Evolutionary conservation across 2,888 invertebrate species (phyloP).

Genomic region (Caenorhabditis becei): DNA sequence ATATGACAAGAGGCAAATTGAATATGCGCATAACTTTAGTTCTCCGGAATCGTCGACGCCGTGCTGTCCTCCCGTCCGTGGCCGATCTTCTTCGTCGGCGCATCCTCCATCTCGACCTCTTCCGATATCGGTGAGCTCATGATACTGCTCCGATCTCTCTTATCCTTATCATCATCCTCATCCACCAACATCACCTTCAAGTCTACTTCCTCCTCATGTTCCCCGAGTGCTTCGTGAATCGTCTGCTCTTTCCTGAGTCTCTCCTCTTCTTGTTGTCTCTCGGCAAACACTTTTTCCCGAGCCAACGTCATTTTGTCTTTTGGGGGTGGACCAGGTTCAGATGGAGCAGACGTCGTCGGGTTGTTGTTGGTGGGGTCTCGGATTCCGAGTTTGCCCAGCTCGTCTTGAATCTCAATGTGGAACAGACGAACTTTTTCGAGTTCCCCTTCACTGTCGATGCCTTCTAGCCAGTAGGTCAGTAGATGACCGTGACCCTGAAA

Average conservation of each 20-base stretch:
- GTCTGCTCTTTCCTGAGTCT: conserved; percentile 23
- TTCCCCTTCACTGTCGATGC: conserved; percentile 45
- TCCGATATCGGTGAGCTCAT: conserved; percentile 7
- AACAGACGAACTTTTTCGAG: not conserved
- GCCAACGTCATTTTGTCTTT: conserved; percentile 31
- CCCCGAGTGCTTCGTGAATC: conserved; percentile 25
- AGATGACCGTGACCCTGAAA: conserved; percentile 75
- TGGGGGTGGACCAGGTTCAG: too few species aligned
- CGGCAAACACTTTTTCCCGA: conserved; percentile 29
- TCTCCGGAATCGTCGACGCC: conserved; percentile 44
- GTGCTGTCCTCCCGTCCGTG: conserved; percentile 35
- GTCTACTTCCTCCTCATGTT: conserved; percentile 29
- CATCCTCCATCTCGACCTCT: conserved; percentile 9
- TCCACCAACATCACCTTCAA: conserved; percentile 17
- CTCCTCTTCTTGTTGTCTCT: conserved; percentile 26
- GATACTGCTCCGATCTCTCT: conserved; percentile 4
- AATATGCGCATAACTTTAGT: conserved; percentile 8
- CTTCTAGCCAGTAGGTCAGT: conserved; percentile 79
- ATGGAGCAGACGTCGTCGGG: too few species aligned
- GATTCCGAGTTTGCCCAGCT: not conserved
- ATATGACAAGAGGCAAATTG: not conserved
- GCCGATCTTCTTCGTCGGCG: conserved; percentile 8
- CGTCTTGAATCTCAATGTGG: not conserved
- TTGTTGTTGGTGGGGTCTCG: too few species aligned
- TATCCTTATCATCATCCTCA: conserved; percentile 27